Evolutionary conservation across 2,888 invertebrate species (phyloP), one percentile per base, ranked within the genome.

Genomic region (Syrista parreyssii): DNA sequence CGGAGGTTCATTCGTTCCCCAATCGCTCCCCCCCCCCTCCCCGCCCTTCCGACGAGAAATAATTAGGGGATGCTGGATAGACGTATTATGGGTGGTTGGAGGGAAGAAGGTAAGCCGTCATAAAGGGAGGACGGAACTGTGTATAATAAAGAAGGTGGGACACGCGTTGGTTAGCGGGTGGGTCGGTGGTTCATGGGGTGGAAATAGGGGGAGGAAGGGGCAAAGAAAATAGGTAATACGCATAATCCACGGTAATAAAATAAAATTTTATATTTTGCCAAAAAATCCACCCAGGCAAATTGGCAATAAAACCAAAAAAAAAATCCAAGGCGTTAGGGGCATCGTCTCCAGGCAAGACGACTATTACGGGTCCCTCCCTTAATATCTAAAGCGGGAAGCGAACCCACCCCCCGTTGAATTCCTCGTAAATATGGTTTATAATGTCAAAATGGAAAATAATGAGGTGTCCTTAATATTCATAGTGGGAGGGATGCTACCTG

Each of bases 401-500:
- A 34, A 35, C 35, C 23, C 9, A 55, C 55, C 34, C 34, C 33
- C 34, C 55, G 9, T 23, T 55, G 55, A 23, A 23, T 55, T 55
- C 82, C 85, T 87, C 88, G 87, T 88, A 88, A 88, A 88, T 88
- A 86, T 82, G 81, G 87, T 88, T 88, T 88, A 87, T 84, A 81
- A 83, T 85, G 85, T 88, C 84, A 85, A 86, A 87, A 88, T 84
- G 83, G 86, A 82, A 87, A 87, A 88, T 87, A 88, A 88, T 86
- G 87, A 88, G 84, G 85, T 85, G 83, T 80, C 84, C 82, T 87
- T 88, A 86, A 87, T 88, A 88, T 87, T 88, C 88, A 88, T 86
- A 83, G 86, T 82, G 79, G 76, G 74, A 82, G 78, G 76, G 74
- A 81, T 81, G 79, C 82, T 79, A 78, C 84, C 82, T 4, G 81